Conservation (phyloP, 2,113 vertebrate genomes). For the Malurus cyaneus region DNA sequence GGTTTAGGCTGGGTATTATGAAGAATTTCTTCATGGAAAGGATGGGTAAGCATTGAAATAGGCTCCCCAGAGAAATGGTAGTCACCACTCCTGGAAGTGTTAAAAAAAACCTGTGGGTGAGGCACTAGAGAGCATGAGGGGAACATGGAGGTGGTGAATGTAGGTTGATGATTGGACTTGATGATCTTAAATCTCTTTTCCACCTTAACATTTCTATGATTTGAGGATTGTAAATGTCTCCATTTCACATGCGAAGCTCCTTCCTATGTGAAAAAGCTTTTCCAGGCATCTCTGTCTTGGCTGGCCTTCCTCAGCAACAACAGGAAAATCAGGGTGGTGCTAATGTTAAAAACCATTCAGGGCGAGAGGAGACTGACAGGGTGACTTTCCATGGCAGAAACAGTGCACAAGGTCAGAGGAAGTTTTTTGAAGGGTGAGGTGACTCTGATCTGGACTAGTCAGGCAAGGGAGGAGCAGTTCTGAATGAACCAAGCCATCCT, state of each 20-base stretch:
- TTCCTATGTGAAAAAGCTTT: neutral
- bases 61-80: neutral
- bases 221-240: neutral
- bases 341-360: neutral
- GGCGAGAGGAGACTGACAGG: neutral
- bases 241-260: neutral
- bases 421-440: neutral
- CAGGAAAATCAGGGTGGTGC: neutral
- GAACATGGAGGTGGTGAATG: neutral
- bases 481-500: neutral
- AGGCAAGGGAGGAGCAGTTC: neutral
- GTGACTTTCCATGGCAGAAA: neutral
- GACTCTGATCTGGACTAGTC: neutral
- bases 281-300: neutral
- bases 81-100: neutral
- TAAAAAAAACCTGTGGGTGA: neutral
- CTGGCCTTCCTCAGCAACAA: neutral
- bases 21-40: neutral
- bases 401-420: neutral
- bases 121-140: neutral
- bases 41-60: neutral
- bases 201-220: neutral
- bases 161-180: neutral
- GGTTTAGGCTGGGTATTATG: neutral
- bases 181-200: neutral